Percentiles rank a stretch among this genome's conserved stretches.
phyloP scores from a whole-genome alignment of 2,797 vertebrate species.

The Aldrovandia affinis region DNA sequence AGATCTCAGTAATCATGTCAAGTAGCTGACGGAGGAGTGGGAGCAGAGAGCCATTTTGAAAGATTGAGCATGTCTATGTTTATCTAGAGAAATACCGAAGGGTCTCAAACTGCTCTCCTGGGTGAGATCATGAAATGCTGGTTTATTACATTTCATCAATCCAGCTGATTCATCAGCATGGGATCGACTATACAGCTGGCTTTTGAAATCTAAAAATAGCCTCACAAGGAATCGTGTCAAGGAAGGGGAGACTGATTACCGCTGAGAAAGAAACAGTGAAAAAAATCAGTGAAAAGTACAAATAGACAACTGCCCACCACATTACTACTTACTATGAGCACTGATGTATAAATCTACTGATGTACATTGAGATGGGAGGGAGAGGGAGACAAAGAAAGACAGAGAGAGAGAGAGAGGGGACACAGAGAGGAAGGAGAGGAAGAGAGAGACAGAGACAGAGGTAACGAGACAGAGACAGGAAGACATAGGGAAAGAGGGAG shows the following conservation, averaged over 20 bases:
- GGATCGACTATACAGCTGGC: slow-evolving; percentile 54
- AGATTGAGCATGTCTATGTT: slow-evolving; percentile 20
- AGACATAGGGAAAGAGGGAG: background rate
- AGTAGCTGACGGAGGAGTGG: background rate
- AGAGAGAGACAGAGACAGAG: background rate
- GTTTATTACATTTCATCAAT: slow-evolving; percentile 54
- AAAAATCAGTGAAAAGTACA: background rate
- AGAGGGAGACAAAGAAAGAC: background rate
- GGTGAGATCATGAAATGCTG: slow-evolving; percentile 35
- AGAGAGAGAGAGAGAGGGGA: slow-evolving; percentile 17
- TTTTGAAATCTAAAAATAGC: slow-evolving; percentile 53
- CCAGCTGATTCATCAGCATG: slow-evolving; percentile 53
- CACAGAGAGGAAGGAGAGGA: no score
- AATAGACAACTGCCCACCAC: background rate
- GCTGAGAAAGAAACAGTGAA: slow-evolving; percentile 25
- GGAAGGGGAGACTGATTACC: slow-evolving; percentile 47
- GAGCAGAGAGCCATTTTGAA: background rate
- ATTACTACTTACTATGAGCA: background rate
- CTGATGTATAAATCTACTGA: background rate
- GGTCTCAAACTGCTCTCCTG: background rate
- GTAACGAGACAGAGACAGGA: background rate
- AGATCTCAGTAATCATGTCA: background rate
- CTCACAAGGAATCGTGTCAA: slow-evolving; percentile 59
- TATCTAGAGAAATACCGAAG: slow-evolving; percentile 22
- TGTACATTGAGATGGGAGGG: no score